Evolutionary conservation across 2,113 vertebrate species (phyloP).

Genomic region (Cnemophilus loriae): DNA sequence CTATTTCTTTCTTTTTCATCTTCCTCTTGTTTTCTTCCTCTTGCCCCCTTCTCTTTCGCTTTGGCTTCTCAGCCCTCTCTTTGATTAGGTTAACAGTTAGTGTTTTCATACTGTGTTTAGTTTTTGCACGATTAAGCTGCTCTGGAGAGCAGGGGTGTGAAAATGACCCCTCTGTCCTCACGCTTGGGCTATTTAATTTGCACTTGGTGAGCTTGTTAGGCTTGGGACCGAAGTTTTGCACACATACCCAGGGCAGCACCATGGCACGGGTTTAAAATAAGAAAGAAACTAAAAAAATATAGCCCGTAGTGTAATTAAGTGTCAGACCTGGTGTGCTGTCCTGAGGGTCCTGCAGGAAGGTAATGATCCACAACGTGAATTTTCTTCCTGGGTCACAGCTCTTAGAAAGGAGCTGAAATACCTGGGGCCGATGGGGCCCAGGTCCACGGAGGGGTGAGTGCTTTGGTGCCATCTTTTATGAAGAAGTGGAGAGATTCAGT

Average conservation of each 20-base stretch:
- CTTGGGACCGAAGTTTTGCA: background rate
- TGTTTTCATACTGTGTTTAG: background rate
- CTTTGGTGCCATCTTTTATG: background rate
- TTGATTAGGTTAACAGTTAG: background rate
- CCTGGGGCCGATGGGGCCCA: background rate
- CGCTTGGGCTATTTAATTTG: slow-evolving; percentile 17
- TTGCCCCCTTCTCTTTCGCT: background rate
- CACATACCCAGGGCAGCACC: background rate
- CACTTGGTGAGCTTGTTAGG: background rate
- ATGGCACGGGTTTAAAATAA: background rate
- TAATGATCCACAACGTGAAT: background rate
- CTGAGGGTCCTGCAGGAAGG: background rate
- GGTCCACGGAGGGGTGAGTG: background rate
- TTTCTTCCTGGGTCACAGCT: slow-evolving; percentile 18
- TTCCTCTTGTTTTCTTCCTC: background rate
- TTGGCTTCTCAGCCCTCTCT: background rate
- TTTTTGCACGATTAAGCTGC: slow-evolving; percentile 31
- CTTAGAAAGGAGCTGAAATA: background rate
- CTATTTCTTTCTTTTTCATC: background rate
- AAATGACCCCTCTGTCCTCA: slow-evolving; percentile 8
- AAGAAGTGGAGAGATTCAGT: background rate
- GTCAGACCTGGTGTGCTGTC: background rate
- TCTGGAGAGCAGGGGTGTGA: slow-evolving; percentile 9
- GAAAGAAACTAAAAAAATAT: background rate
- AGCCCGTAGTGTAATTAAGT: background rate